phyloP scores from a whole-genome alignment of 2,797 vertebrate species.

The Buceros bicornis region DNA sequence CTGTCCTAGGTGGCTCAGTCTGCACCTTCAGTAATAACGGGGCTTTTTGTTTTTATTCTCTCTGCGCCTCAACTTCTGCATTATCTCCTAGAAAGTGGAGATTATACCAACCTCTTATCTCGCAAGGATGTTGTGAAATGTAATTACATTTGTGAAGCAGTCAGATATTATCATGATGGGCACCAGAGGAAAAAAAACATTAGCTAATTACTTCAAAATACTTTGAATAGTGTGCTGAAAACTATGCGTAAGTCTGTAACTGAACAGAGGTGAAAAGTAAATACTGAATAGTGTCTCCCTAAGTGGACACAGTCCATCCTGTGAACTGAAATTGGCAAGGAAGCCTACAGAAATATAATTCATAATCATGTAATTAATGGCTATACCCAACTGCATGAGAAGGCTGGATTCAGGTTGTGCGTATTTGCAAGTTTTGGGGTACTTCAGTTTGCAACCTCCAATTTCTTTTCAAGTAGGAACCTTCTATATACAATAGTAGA shows the following conservation, averaged over 20 bases:
- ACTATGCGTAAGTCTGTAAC: background rate
- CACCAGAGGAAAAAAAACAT: background rate
- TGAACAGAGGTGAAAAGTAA: constrained; percentile 13
- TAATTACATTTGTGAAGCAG: background rate
- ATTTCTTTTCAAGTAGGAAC: background rate
- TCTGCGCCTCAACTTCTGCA: background rate
- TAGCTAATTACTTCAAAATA: constrained; percentile 18
- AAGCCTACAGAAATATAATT: background rate
- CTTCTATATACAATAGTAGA: background rate
- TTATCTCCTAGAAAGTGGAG: constrained; percentile 1
- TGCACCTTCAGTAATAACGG: background rate
- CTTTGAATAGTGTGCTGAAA: constrained; percentile 3
- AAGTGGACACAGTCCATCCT: background rate
- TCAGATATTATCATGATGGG: background rate
- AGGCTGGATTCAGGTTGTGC: background rate
- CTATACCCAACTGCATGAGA: background rate
- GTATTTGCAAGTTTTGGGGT: background rate
- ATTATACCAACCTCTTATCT: background rate
- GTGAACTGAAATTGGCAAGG: background rate
- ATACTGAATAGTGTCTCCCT: background rate
- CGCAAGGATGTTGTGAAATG: background rate
- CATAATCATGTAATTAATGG: background rate
- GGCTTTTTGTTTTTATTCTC: background rate
- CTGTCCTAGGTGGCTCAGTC: background rate
- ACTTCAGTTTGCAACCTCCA: background rate